Base-by-base conservation (phyloP, 2,797 vertebrate species). In the Phylloscopus collybita region DNA sequence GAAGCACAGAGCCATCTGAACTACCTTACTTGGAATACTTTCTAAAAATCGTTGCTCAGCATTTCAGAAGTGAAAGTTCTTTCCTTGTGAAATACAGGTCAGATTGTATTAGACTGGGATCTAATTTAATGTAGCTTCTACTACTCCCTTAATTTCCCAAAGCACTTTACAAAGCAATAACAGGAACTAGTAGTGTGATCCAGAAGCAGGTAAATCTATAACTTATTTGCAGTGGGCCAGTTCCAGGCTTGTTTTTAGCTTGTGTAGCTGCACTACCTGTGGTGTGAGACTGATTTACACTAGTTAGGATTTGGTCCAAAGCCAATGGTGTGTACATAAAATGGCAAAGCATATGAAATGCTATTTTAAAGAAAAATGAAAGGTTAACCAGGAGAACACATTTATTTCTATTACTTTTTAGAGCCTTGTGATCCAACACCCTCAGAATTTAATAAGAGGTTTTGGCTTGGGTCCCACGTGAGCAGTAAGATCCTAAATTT, bases 101-200 rank as follows among this genome's bases (percentile, higher is more conserved):
- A 87, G 86, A 76, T 73, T 80, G 42, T 80, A 67, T 90, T 86
- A 94, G 84, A 23, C 26, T 57, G 30, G 42, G 83, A 71, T 92
- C 64, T 90, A 92, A 91, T 88, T 93, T 88, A 81, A 79, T 34
- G 38, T 78, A 91, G 62, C 57, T 79, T 16, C 73, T 92, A 75
- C 61, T 75, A 42, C 36, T 74, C 42, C 49, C 44, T 87, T 85
- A 94, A 89, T 87, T 93, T 94, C 65, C 88, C 81, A 72, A 79
- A 87, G 56, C 79, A 80, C 57, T 94, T 95, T 85, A 56, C 61
- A 73, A 90, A 91, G 62, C 49, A 86, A 65, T 94, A 88, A 88
- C 38, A 86, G 36, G 81, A 61, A 49, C 80, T 25, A 67, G 47
- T 29, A 57, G 66, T 42, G 78, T 73, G 80, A 54, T 75, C 66